phyloP scores from a whole-genome alignment of 2,888 invertebrate species.

The Autographa gamma region DNA sequence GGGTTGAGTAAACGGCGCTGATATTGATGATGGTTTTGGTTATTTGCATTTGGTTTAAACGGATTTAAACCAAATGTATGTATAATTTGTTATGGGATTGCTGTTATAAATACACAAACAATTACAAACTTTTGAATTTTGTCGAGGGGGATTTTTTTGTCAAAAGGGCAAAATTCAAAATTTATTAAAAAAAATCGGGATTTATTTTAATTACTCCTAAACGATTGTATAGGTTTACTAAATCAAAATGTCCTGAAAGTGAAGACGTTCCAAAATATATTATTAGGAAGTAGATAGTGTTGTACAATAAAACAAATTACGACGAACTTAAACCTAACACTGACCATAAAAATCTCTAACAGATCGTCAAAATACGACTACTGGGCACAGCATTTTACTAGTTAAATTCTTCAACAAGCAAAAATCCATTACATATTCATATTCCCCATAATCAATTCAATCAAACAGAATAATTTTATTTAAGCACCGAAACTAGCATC shows the following conservation, averaged over 20 bases:
- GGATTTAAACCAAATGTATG: no score
- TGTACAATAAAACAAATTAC: background rate
- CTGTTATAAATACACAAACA: no score
- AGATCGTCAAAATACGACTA: constrained; percentile 7
- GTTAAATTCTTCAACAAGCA: constrained; percentile 23
- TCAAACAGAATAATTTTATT: constrained; percentile 39
- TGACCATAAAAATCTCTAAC: background rate
- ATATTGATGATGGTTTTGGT: constrained; percentile 28
- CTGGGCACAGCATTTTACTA: constrained; percentile 19
- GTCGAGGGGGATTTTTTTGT: no score
- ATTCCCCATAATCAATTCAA: constrained; percentile 35
- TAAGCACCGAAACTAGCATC: constrained; percentile 39
- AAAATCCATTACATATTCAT: constrained; percentile 43
- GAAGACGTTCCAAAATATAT: background rate
- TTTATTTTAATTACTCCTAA: no score
- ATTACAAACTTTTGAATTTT: no score
- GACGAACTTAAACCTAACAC: background rate
- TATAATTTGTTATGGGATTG: no score
- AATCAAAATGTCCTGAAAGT: no score
- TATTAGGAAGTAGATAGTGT: background rate
- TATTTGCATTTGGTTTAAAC: background rate
- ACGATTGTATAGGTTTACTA: no score
- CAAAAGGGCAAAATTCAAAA: no score
- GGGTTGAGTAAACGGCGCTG: constrained; percentile 10
- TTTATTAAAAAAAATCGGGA: no score